phyloP scores from a whole-genome alignment of 1,140 invertebrate species.

The Aricia agestis region DNA sequence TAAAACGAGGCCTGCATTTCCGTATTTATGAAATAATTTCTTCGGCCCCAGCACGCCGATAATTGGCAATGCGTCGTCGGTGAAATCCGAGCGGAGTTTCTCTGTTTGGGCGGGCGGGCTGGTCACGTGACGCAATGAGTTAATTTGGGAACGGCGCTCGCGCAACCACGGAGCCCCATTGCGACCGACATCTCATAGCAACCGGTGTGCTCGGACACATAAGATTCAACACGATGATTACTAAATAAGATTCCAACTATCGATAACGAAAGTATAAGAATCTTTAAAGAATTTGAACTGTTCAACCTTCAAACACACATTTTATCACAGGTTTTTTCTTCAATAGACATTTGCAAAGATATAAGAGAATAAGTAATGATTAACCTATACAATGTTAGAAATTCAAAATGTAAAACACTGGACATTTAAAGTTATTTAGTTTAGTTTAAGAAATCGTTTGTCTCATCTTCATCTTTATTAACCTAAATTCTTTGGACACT shows the following conservation, averaged over 20 bases:
- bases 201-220: constrained; percentile 51
- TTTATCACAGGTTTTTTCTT: too few species aligned
- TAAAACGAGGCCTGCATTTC: constrained; percentile 15
- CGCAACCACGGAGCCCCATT: constrained; percentile 45
- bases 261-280: too few species aligned
- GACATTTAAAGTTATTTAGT: too few species aligned
- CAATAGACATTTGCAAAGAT: too few species aligned
- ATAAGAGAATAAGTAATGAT: too few species aligned
- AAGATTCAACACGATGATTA: constrained; percentile 60
- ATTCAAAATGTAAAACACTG: too few species aligned
- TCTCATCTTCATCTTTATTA: too few species aligned
- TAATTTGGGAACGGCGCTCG: constrained; percentile 66
- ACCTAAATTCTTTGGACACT: neutral
- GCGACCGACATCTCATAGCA: constrained; percentile 52
- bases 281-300: too few species aligned
- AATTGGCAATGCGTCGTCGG: constrained; percentile 38
- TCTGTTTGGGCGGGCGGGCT: constrained; percentile 74
- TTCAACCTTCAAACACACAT: too few species aligned
- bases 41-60: constrained; percentile 16
- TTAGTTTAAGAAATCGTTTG: too few species aligned
- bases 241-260: neutral
- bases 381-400: too few species aligned
- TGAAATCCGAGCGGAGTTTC: constrained; percentile 72
- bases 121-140: constrained; percentile 63
- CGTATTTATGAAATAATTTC: constrained; percentile 14